Conservation (phyloP, 2,113 vertebrate genomes). For the Oncorhynchus nerka region DNA sequence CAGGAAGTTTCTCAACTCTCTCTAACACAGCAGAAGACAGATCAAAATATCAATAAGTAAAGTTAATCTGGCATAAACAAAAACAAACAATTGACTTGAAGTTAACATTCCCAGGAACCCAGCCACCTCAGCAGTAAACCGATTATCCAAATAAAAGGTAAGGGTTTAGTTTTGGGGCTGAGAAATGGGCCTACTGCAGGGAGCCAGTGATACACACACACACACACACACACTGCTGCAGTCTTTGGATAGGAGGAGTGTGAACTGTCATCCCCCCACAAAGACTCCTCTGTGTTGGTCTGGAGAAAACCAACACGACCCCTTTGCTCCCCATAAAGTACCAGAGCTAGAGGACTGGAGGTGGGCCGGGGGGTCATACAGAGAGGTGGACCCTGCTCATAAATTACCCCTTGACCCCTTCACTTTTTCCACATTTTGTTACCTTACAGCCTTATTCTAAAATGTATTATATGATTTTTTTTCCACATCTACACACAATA, state of each 20-base stretch:
- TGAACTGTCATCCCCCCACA: conserved; percentile 35
- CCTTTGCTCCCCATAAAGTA: conserved; percentile 31
- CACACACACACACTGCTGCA: background rate
- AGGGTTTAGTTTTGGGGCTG: background rate
- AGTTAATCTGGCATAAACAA: background rate
- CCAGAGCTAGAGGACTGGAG: conserved; percentile 3
- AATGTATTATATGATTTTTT: no score
- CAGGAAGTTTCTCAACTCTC: background rate
- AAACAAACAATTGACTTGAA: background rate
- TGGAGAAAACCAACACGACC: conserved; percentile 20
- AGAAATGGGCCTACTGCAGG: background rate
- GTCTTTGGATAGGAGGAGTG: conserved; percentile 11
- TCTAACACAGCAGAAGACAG: background rate
- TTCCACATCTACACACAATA: no score
- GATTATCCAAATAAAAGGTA: background rate
- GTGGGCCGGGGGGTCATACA: background rate
- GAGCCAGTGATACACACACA: background rate
- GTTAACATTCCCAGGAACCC: no score
- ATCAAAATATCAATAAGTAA: background rate
- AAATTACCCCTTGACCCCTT: conserved; percentile 11
- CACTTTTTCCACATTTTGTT: no score
- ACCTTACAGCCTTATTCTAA: no score
- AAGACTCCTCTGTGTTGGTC: conserved; percentile 37
- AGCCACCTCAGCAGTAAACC: background rate
- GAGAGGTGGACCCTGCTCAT: background rate